Evolutionary conservation across 2,113 vertebrate species (phyloP), one percentile per base, ranked within the genome.

Genomic region (Spea multiplicata): DNA sequence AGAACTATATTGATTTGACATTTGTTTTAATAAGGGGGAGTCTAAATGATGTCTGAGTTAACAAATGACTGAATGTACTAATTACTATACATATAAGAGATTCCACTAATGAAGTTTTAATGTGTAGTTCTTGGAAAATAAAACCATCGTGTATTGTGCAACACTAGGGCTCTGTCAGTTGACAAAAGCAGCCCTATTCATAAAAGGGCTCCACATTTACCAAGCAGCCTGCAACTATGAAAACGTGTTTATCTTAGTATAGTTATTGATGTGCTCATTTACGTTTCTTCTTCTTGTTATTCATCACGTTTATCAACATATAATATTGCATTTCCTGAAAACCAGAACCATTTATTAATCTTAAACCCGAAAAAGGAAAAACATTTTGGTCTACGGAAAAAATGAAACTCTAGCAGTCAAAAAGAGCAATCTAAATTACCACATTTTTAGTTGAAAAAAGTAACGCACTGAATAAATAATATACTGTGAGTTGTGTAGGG

Each of bases 41-140:
- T 65, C 70, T 48, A 47, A 79, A 73, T 66, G 69, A 78, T 49
- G 71, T 80, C 59, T 68, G 57, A 6, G 16, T 47, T 59, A 44
- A 50, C 44, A 59, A 61, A 68, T 74, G 61, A 67, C 77, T 55
- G 78, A 80, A 52, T 65, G 45, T 30, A 59, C 59, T 80, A 80
- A 80, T 80, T 80, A 66, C 52, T 49, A 12, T 5, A 61, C 66
- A 61, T 50, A 61, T 57, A 69, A 76, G 46, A 66, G 53, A 76
- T 69, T 70, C 44, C 14, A 16, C 52, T 80, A 74, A 80, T 80
- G 78, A 80, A 80, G 52, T 80, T 80, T 80, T 80, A 80, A 80
- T 80, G 78, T 73, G 52, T 16, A 50, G 0, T 66, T 16, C 62
- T 71, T 73, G 50, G 10, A 49, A 55, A 67, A 73, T 44, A 57